phyloP scores from a whole-genome alignment of 2,888 invertebrate species.

The Caenorhabditis sp. region DNA sequence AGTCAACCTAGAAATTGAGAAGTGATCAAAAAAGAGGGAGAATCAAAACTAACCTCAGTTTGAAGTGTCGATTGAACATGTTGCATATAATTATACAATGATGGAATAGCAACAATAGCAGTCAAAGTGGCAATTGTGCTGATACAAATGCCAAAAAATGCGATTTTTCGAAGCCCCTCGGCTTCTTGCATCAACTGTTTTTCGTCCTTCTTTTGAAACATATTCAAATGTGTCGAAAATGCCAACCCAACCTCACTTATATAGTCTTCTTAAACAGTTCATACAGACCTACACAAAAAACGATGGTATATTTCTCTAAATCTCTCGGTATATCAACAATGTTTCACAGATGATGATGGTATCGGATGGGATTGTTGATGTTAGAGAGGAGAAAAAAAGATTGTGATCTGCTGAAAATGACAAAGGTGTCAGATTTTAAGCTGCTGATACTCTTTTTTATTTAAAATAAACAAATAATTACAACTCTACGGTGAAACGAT shows the following conservation, averaged over 20 bases:
- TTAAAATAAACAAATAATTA: too few species aligned
- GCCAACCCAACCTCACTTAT: background rate
- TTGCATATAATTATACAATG: conserved; percentile 69
- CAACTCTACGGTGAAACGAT: too few species aligned
- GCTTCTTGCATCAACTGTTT: conserved; percentile 56
- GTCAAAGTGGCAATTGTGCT: conserved; percentile 67
- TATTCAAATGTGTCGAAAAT: conserved; percentile 3
- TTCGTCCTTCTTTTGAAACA: conserved; percentile 41
- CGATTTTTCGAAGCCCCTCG: conserved; percentile 55
- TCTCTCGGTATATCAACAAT: too few species aligned
- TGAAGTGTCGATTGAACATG: conserved; percentile 67
- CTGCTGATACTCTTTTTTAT: too few species aligned
- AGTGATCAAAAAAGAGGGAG: background rate
- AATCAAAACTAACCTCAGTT: conserved; percentile 49
- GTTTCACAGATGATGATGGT: too few species aligned
- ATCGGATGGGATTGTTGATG: too few species aligned
- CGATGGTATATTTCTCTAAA: too few species aligned
- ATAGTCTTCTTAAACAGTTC: background rate
- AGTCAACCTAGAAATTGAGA: conserved; percentile 48
- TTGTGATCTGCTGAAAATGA: too few species aligned
- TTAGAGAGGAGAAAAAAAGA: too few species aligned
- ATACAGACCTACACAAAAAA: too few species aligned
- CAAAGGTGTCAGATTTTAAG: too few species aligned
- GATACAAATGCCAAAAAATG: conserved; percentile 62
- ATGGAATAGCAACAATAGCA: conserved; percentile 66